phyloP scores from a whole-genome alignment of 2,113 vertebrate genomes.

The Desmodus rotundus region DNA sequence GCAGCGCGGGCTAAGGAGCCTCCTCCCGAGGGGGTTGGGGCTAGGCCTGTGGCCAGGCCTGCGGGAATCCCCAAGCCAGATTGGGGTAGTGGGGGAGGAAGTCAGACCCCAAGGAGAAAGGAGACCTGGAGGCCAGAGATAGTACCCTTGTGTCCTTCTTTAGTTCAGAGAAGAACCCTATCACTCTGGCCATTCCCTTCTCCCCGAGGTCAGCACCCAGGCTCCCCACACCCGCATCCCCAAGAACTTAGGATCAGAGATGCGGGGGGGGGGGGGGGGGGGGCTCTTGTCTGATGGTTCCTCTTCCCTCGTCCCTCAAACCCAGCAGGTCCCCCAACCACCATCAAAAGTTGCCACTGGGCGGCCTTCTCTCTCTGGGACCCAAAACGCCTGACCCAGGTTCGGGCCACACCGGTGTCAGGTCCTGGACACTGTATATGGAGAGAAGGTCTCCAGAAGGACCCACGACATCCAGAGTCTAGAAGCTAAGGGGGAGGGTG shows the following conservation, averaged over 20 bases:
- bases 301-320: background rate
- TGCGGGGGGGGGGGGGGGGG: too few species aligned
- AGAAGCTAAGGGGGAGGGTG: background rate
- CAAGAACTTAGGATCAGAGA: conserved; percentile 26
- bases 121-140: background rate
- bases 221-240: background rate
- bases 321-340: background rate
- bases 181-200: background rate
- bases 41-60: conserved; percentile 33
- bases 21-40: background rate
- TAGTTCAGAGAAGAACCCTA: background rate
- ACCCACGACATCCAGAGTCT: background rate
- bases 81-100: background rate
- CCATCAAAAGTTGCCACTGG: background rate
- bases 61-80: conserved; percentile 38
- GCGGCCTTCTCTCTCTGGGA: background rate
- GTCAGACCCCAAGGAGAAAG: conserved; percentile 8
- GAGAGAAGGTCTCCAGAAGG: background rate
- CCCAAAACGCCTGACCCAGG: background rate
- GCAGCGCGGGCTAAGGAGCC: conserved; percentile 26
- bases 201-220: background rate
- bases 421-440: background rate
- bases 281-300: background rate
- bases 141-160: background rate
- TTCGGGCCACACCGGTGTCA: background rate